Evolutionary conservation across 2,797 vertebrate genomes (phyloP).

Genomic region (Protosalanx chinensis): DNA sequence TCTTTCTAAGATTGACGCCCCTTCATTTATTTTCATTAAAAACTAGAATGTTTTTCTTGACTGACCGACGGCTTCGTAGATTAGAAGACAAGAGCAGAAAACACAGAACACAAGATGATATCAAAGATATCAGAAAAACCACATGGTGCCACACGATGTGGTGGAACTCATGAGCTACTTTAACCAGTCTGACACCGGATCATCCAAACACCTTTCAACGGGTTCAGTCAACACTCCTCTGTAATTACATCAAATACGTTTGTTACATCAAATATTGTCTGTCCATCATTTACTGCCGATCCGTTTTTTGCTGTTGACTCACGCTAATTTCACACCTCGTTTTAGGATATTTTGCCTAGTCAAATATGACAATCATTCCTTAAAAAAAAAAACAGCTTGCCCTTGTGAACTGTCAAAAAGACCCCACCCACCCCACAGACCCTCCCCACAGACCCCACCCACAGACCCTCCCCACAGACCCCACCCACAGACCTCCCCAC

Average conservation of each 20-base stretch:
- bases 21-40: not conserved
- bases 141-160: not conserved
- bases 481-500: too few relatives aligned
- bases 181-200: not conserved
- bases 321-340: not conserved
- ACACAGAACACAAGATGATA: not conserved
- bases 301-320: not conserved
- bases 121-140: not conserved
- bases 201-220: not conserved
- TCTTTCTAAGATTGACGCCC: not conserved
- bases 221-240: not conserved
- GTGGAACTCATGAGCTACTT: not conserved
- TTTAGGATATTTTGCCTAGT: not conserved
- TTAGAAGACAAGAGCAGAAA: not conserved
- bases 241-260: not conserved
- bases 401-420: too few relatives aligned
- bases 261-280: not conserved
- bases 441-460: too few relatives aligned
- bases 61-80: not conserved
- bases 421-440: too few relatives aligned
- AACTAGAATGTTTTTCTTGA: not conserved
- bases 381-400: constrained; percentile 7
- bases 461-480: too few relatives aligned
- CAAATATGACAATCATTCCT: not conserved
- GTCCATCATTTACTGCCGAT: not conserved